Conservation (phyloP, 2,797 vertebrate genomes). For the Sebastes trivittatus region DNA sequence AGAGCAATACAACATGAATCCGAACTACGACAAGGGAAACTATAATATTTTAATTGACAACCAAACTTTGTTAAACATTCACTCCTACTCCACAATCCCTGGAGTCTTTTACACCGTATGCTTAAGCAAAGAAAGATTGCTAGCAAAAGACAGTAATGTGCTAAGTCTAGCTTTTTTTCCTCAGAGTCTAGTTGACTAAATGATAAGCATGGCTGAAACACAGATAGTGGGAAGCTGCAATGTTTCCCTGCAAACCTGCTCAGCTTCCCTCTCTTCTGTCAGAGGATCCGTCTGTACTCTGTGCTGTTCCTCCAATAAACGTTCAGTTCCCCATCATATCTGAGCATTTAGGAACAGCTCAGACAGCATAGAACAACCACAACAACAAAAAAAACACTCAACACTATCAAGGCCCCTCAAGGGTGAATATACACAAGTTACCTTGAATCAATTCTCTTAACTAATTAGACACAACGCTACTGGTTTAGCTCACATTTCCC, state of each 20-base stretch:
- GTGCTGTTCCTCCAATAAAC: neutral
- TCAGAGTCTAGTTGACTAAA: conserved; percentile 2
- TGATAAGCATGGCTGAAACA: conserved; percentile 5
- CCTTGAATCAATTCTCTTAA: neutral
- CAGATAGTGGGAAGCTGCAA: neutral
- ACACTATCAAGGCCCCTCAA: neutral
- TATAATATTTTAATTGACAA: neutral
- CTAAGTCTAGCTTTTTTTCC: conserved; percentile 7
- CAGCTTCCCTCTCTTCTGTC: neutral
- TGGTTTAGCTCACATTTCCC: neutral
- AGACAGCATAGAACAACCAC: conserved; percentile 1
- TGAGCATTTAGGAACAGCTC: neutral
- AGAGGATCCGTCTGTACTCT: neutral
- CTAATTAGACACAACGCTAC: neutral
- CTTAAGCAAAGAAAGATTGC: neutral
- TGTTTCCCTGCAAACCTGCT: neutral
- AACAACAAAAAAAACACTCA: neutral
- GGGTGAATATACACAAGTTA: neutral
- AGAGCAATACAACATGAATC: neutral
- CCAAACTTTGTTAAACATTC: neutral
- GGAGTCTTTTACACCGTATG: neutral
- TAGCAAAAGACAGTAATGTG: neutral
- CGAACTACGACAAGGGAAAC: neutral
- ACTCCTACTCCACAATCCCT: neutral
- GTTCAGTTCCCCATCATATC: neutral